These are phyloP conservation scores for Acronicta psi DNA, from an alignment of 2,888 invertebrate species.

Conservation along the genomic window DNA sequence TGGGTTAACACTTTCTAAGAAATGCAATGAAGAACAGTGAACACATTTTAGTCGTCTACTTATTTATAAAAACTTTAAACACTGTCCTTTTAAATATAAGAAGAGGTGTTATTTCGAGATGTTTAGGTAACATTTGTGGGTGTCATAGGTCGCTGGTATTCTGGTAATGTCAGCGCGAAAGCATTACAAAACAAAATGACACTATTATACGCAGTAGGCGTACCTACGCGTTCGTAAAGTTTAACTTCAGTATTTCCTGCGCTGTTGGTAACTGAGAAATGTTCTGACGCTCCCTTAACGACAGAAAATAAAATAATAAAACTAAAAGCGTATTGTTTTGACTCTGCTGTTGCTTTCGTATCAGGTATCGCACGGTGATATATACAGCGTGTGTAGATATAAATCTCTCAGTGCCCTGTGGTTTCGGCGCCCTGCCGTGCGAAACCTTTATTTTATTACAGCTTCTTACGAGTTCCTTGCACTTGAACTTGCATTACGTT, in stretches of 20 bases:
- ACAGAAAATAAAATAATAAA: conserved; percentile 54
- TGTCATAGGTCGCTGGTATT: conserved; percentile 39
- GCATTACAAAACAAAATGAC: conserved; percentile 35
- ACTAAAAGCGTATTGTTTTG: conserved; percentile 64
- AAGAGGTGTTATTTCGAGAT: conserved; percentile 36
- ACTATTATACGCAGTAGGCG: conserved; percentile 27
- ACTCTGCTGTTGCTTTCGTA: conserved; percentile 57
- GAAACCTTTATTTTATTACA: conserved; percentile 78
- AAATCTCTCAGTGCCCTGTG: conserved; percentile 65
- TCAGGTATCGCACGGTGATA: conserved; percentile 64
- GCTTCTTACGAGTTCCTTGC: conserved; percentile 75
- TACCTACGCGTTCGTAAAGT: conserved; percentile 33
- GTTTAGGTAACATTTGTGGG: conserved; percentile 31
- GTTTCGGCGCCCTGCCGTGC: conserved; percentile 73
- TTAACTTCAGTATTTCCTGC: conserved; percentile 34
- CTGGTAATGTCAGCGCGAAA: conserved; percentile 46
- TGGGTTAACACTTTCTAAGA: conserved; percentile 28
- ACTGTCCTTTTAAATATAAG: conserved; percentile 22
- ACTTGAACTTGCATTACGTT: conserved; percentile 66
- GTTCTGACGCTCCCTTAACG: conserved; percentile 25
- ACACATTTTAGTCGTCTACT: conserved; percentile 9
- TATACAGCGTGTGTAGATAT: conserved; percentile 55
- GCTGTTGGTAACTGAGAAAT: conserved; percentile 18
- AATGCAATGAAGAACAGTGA: conserved; percentile 8
- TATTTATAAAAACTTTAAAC: conserved; percentile 16